Conservation (phyloP, 1,140 invertebrate genomes). For the Cylas formicarius region DNA sequence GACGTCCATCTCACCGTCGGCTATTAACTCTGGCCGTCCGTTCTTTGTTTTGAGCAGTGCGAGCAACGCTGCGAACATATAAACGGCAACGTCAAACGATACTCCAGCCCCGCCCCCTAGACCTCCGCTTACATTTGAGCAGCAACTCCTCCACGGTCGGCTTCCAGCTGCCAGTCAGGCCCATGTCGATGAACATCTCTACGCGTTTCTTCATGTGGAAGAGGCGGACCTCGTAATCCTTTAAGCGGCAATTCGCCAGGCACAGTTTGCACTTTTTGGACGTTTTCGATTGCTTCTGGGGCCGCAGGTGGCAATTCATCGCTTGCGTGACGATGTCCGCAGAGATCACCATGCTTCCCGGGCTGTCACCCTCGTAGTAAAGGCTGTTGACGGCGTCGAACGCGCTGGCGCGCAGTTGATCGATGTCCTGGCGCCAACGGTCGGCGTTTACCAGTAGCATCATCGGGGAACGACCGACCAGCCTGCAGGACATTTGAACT, state of each 20-base stretch:
- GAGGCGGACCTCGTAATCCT: slow-evolving; percentile 50
- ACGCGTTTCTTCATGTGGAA: slow-evolving; percentile 37
- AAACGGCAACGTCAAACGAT: no score
- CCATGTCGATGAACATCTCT: slow-evolving; percentile 29
- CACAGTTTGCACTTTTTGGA: slow-evolving; percentile 46
- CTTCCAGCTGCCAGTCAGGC: slow-evolving; percentile 44
- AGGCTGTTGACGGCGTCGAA: slow-evolving; percentile 17
- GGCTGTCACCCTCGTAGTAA: slow-evolving; percentile 15
- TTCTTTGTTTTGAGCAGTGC: slow-evolving; percentile 28
- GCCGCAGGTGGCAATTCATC: slow-evolving; percentile 60
- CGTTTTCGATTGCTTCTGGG: slow-evolving; percentile 25
- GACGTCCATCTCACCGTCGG: slow-evolving; percentile 51
- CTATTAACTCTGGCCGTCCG: slow-evolving; percentile 36
- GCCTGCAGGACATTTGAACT: no score
- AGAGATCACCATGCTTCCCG: slow-evolving; percentile 22
- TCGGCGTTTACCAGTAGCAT: slow-evolving; percentile 18
- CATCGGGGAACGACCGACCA: no score
- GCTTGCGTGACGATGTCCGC: slow-evolving; percentile 48
- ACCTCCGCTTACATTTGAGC: slow-evolving; percentile 44
- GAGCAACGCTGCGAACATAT: slow-evolving; percentile 30
- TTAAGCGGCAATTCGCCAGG: slow-evolving; percentile 44
- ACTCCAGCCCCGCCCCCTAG: no score
- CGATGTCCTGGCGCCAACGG: slow-evolving; percentile 27
- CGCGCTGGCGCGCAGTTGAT: slow-evolving; percentile 11
- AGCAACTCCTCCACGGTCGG: slow-evolving; percentile 49